phyloP scores from a whole-genome alignment of 2,113 vertebrate genomes.

The Menura novaehollandiae region DNA sequence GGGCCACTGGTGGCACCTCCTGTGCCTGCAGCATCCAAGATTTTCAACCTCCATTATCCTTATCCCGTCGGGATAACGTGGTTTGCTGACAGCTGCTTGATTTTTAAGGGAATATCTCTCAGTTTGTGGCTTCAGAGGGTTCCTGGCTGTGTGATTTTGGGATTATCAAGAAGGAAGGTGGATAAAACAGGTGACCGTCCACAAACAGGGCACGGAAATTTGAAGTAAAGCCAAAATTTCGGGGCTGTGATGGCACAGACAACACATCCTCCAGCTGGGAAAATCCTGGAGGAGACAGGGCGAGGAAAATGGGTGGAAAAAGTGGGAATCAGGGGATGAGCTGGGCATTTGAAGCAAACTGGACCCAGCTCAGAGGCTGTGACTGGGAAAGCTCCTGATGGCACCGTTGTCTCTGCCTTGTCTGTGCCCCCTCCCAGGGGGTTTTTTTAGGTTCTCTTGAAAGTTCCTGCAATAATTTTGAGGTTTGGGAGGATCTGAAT shows the following conservation, averaged over 20 bases:
- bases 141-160: not conserved
- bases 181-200: not conserved
- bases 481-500: not conserved
- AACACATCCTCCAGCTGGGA: rapidly evolving
- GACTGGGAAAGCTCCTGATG: not conserved
- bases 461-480: not conserved
- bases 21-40: not conserved
- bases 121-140: not conserved
- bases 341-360: not conserved
- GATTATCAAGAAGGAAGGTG: not conserved
- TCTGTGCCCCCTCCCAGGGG: not conserved
- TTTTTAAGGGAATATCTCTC: not conserved
- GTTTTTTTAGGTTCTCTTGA: not conserved
- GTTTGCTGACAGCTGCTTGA: not conserved
- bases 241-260: not conserved
- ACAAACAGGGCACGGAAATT: not conserved
- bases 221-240: not conserved
- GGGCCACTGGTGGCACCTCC: not conserved
- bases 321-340: not conserved
- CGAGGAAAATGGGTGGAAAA: not conserved
- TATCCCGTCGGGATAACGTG: not conserved
- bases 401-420: too few relatives aligned
- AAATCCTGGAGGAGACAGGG: not conserved
- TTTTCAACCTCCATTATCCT: not conserved
- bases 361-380: not conserved